A percentile compares a stretch with the other conserved stretches of the same genome.
Conservation (phyloP, 92 coral and sea anemone genomes). For the Umimayanthus chanpuru region DNA sequence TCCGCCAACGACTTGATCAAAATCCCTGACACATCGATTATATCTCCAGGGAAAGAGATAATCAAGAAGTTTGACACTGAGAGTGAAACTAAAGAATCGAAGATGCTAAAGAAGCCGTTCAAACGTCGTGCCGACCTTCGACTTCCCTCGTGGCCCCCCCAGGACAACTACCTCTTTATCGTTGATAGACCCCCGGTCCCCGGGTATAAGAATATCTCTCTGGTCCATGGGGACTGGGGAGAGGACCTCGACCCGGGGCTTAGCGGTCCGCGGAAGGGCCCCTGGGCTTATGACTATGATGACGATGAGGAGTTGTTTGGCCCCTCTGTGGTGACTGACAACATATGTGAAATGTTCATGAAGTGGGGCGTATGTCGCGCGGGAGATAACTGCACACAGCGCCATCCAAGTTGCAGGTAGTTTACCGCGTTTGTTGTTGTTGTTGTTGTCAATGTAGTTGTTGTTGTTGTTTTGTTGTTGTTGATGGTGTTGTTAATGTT, state of each 20-base stretch:
- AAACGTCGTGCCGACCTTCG: constrained; percentile 29
- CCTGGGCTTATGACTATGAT: constrained; percentile 39
- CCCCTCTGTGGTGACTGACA: constrained; percentile 37
- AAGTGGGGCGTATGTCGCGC: constrained; percentile 58
- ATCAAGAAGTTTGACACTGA: neutral
- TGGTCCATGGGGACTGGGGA: constrained; percentile 30
- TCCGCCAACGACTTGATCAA: neutral
- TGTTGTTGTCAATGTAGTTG: neutral
- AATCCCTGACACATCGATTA: neutral
- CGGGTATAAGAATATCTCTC: constrained; percentile 24
- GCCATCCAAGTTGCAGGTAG: constrained; percentile 70
- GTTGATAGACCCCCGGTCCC: constrained; percentile 2
- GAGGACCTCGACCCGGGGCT: neutral
- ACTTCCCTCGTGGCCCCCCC: constrained; percentile 39
- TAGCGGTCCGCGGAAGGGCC: constrained; percentile 19
- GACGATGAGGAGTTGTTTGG: neutral
- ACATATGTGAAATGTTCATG: constrained; percentile 67
- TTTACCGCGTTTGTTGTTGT: neutral
- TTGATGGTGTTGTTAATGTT: too few species aligned
- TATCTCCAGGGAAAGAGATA: neutral
- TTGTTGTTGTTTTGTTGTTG: neutral
- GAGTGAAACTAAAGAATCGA: neutral
- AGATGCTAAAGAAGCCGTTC: neutral
- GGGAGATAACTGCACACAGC: constrained; percentile 54
- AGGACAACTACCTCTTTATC: constrained; percentile 32